Conservation (phyloP, 2,113 vertebrate species). For the Sylvilagus bachmani region DNA sequence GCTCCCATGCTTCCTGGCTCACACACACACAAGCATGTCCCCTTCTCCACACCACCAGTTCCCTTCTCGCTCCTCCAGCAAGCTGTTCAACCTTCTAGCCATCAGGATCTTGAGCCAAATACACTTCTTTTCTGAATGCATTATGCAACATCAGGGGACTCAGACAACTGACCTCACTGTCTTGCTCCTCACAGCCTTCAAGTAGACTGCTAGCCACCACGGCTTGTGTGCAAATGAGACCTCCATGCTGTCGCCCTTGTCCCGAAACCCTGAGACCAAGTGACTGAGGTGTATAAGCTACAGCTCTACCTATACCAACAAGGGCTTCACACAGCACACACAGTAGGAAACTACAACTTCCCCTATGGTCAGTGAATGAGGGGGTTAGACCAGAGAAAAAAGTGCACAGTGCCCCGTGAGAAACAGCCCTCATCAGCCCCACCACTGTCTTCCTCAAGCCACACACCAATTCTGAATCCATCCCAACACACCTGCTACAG, state of each 20-base stretch:
- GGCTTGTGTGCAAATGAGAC: no score
- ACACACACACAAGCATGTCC: no score
- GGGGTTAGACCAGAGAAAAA: not conserved
- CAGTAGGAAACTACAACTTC: not conserved
- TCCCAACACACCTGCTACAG: not conserved
- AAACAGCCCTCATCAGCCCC: not conserved
- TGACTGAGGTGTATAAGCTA: not conserved
- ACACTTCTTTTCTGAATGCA: no score
- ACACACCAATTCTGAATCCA: not conserved
- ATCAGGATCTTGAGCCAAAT: no score
- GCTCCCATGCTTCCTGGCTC: no score
- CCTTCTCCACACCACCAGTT: no score
- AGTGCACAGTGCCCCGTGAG: not conserved
- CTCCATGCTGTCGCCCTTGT: accelerated
- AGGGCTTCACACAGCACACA: no score
- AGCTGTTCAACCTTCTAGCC: no score
- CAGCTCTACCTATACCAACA: no score
- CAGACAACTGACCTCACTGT: not conserved
- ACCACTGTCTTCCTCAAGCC: not conserved
- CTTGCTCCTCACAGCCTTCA: not conserved
- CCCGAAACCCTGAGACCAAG: not conserved
- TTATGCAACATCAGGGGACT: no score
- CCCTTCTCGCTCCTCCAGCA: no score
- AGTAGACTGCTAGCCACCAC: no score
- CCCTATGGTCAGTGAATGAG: not conserved